Evolutionary conservation across 1,140 invertebrate genomes (phyloP).

Genomic region (Charaxes varanes): DNA sequence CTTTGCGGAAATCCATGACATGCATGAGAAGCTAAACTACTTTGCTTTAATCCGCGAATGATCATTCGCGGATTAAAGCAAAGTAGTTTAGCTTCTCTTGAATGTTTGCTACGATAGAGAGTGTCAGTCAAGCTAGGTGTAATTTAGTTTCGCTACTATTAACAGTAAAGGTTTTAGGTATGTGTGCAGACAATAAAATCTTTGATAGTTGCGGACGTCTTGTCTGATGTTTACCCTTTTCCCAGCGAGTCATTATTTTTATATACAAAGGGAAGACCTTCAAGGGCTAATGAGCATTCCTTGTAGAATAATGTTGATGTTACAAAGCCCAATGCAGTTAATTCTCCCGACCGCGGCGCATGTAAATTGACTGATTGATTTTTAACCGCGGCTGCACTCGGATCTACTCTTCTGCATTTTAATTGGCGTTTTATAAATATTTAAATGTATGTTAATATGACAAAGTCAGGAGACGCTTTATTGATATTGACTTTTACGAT

Average conservation of each 20-base stretch:
- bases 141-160: no score
- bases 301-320: constrained; percentile 23
- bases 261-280: constrained; percentile 18
- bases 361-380: constrained; percentile 23
- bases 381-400: constrained; percentile 13
- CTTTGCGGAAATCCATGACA: no score
- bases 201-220: neutral
- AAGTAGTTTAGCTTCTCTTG: no score
- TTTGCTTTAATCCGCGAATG: no score
- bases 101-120: no score
- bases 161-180: no score
- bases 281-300: constrained; percentile 21
- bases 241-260: constrained; percentile 16
- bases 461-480: no score
- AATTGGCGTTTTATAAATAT: constrained; percentile 14
- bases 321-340: constrained; percentile 16
- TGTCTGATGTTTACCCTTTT: constrained; percentile 4
- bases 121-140: no score
- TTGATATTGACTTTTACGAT: no score
- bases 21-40: no score
- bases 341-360: constrained; percentile 17
- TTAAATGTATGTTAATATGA: no score
- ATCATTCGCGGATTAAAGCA: no score
- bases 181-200: neutral
- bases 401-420: constrained; percentile 15